Evolutionary conservation across 2,113 vertebrate genomes (phyloP).

Genomic region (Colaptes auratus): DNA sequence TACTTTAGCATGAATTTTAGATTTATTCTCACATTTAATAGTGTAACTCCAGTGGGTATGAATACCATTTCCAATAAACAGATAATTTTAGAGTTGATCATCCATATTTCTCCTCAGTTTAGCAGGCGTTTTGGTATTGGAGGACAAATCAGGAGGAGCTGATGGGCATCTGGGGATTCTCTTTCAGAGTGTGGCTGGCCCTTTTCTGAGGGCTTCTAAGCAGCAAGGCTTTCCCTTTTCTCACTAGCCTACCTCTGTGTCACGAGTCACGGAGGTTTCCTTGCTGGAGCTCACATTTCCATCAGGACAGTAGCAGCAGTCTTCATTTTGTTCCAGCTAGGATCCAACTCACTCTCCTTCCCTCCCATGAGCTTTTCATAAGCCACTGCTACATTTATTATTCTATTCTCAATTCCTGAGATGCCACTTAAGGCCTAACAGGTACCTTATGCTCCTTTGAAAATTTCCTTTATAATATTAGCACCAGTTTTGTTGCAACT

Average conservation of each 20-base stretch:
- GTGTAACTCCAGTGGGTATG: background rate
- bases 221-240: background rate
- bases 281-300: background rate
- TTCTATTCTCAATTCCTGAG: background rate
- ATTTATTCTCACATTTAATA: background rate
- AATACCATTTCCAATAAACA: background rate
- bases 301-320: background rate
- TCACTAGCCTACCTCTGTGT: background rate
- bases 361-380: background rate
- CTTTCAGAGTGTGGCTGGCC: background rate
- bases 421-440: background rate
- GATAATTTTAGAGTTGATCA: background rate
- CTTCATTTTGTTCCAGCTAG: background rate
- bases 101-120: background rate
- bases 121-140: background rate
- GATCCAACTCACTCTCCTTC: background rate
- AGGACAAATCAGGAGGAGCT: background rate
- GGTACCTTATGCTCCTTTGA: rapidly evolving
- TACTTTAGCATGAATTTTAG: background rate
- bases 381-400: background rate
- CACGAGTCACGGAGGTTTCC: background rate
- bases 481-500: background rate
- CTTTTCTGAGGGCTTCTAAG: background rate
- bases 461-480: background rate
- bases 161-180: background rate